Evolutionary conservation across 2,888 invertebrate genomes (phyloP).

Genomic region (Cistogaster globosa): DNA sequence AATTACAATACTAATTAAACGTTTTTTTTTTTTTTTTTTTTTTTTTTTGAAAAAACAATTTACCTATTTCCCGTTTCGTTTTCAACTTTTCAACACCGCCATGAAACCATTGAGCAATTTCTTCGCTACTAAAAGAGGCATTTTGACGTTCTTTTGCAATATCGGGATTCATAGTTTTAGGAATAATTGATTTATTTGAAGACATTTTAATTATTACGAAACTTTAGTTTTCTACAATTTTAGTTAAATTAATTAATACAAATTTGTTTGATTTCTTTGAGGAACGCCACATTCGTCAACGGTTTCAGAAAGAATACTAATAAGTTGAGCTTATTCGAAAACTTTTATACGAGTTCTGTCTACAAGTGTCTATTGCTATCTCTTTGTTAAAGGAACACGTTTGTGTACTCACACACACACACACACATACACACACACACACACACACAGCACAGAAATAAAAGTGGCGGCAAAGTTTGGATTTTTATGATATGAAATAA

Average conservation of each 20-base stretch:
- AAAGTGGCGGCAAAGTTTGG: no score
- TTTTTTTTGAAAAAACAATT: background rate
- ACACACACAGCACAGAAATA: no score
- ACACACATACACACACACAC: no score
- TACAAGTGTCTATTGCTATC: no score
- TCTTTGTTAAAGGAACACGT: no score
- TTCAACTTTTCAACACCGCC: slow-evolving; percentile 87
- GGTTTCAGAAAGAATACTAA: no score
- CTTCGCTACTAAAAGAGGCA: slow-evolving; percentile 86
- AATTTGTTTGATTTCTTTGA: background rate
- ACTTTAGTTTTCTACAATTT: background rate
- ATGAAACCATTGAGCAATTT: slow-evolving; percentile 90
- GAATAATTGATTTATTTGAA: slow-evolving; percentile 46
- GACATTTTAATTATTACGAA: slow-evolving; percentile 32
- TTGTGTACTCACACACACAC: no score
- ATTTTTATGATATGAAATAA: no score
- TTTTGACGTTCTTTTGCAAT: slow-evolving; percentile 70
- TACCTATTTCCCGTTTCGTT: slow-evolving; percentile 84
- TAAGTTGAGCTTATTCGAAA: no score
- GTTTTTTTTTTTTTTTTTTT: no score
- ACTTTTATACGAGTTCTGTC: no score
- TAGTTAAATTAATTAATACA: background rate
- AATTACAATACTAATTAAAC: no score
- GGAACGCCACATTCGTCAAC: background rate
- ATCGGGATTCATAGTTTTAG: slow-evolving; percentile 70